Percentiles rank a stretch among this genome's conserved stretches.
Evolutionary conservation across 2,888 invertebrate genomes (phyloP).

Genomic region (Carpatolechia fugitivella): DNA sequence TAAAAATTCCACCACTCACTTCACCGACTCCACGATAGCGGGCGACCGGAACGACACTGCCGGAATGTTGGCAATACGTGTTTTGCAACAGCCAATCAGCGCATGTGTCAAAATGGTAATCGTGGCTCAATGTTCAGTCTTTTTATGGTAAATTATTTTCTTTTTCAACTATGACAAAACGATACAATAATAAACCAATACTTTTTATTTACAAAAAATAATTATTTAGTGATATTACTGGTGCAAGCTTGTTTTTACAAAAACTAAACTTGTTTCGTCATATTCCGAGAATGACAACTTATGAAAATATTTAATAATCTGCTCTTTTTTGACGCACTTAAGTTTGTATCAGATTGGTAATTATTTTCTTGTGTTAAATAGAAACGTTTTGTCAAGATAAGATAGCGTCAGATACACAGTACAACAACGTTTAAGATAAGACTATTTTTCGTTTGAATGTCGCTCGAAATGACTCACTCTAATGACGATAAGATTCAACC

Average conservation of each 20-base stretch:
- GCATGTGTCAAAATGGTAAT: conserved; percentile 71
- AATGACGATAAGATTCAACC: conserved; percentile 62
- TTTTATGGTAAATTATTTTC: conserved; percentile 23
- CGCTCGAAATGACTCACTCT: conserved; percentile 61
- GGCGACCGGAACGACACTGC: conserved; percentile 76
- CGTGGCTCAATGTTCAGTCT: conserved; percentile 49
- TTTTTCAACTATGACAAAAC: background rate
- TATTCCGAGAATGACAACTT: background rate
- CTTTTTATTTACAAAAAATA: background rate
- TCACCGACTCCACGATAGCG: conserved; percentile 76
- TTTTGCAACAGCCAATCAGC: conserved; percentile 66
- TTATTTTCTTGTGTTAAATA: conserved; percentile 3
- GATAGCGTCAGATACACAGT: conserved; percentile 16
- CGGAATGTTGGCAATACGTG: conserved; percentile 69
- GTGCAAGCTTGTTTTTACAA: too few relatives aligned
- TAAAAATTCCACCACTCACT: conserved; percentile 75
- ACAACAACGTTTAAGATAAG: conserved; percentile 37
- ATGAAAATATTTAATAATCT: background rate
- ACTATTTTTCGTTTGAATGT: conserved; percentile 43
- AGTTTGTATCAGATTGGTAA: background rate
- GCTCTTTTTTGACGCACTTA: background rate
- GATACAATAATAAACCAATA: background rate
- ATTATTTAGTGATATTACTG: too few relatives aligned
- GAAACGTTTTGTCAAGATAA: conserved; percentile 1
- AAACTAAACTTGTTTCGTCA: background rate